A percentile compares a stretch with the other conserved stretches of the same genome.
Conservation (phyloP, 2,797 vertebrate genomes). For the Todus mexicanus region DNA sequence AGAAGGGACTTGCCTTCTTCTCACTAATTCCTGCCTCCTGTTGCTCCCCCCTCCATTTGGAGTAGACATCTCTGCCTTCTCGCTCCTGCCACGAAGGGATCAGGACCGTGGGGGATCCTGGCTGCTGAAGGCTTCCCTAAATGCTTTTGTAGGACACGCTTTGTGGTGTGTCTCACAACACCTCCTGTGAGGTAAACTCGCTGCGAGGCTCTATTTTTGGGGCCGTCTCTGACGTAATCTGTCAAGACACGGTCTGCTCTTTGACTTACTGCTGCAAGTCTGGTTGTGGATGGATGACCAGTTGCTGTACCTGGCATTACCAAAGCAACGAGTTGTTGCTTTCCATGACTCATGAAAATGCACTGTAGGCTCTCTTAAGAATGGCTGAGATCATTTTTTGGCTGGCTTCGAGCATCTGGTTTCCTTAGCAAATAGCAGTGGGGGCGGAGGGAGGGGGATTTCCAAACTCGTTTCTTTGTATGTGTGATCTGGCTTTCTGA, state of each 20-base stretch:
- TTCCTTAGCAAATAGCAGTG: conserved; percentile 51
- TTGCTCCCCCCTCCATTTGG: accelerated
- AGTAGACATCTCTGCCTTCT: not conserved
- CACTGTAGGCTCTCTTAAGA: conserved; percentile 54
- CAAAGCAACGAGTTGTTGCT: conserved; percentile 67
- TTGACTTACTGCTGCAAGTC: not conserved
- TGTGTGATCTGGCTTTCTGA: not conserved
- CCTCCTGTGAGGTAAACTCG: not conserved
- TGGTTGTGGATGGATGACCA: not conserved
- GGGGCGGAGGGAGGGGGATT: conserved; percentile 42
- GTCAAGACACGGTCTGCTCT: not conserved
- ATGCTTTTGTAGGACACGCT: not conserved
- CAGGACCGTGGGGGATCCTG: accelerated
- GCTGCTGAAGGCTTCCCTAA: not conserved
- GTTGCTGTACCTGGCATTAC: conserved; percentile 62
- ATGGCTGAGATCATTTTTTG: conserved; percentile 68
- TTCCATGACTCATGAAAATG: conserved; percentile 71
- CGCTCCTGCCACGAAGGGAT: too few relatives aligned
- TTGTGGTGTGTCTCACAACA: not conserved
- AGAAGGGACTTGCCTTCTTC: not conserved
- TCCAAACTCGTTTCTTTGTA: conserved; percentile 31
- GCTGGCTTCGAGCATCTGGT: conserved; percentile 46
- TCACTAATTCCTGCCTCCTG: not conserved
- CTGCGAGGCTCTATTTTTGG: not conserved
- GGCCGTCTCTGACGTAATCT: not conserved